phyloP scores from a whole-genome alignment of 2,797 vertebrate genomes.

The Ambastaia sidthimunki region DNA sequence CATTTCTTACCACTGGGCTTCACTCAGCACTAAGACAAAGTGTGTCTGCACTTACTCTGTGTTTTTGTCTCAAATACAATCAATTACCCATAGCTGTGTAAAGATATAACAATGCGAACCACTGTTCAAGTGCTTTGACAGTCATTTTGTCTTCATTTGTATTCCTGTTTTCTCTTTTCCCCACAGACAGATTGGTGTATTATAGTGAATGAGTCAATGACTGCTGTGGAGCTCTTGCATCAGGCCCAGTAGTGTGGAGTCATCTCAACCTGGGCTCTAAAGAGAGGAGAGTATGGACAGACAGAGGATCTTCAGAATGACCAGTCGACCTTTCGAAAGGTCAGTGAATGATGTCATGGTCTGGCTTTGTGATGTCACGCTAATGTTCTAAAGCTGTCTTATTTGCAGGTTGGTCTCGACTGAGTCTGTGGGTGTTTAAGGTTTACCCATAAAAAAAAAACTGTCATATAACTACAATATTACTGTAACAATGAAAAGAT shows the following conservation, averaged over 20 bases:
- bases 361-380: not conserved
- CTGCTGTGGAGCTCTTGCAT: constrained; percentile 38
- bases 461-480: not conserved
- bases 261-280: constrained; percentile 21
- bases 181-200: constrained; percentile 45
- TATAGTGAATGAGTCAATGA: constrained; percentile 46
- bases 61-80: constrained; percentile 53
- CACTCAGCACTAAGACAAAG: constrained; percentile 15
- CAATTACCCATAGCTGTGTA: constrained; percentile 52
- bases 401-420: not conserved
- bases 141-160: constrained; percentile 55
- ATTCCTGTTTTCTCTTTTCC: constrained; percentile 37
- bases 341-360: constrained; percentile 4
- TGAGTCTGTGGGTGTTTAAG: not conserved
- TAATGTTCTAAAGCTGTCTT: not conserved
- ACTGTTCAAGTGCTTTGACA: constrained; percentile 42
- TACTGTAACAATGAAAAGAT: not conserved
- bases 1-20: constrained; percentile 31
- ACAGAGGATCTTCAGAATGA: constrained; percentile 10
- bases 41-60: constrained; percentile 42
- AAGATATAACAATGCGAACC: constrained; percentile 32
- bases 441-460: not conserved
- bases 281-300: constrained; percentile 22
- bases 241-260: constrained; percentile 42
- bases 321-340: constrained; percentile 12